Base-by-base conservation (phyloP, 2,113 vertebrate genomes). In the Zootoca vivipara region DNA sequence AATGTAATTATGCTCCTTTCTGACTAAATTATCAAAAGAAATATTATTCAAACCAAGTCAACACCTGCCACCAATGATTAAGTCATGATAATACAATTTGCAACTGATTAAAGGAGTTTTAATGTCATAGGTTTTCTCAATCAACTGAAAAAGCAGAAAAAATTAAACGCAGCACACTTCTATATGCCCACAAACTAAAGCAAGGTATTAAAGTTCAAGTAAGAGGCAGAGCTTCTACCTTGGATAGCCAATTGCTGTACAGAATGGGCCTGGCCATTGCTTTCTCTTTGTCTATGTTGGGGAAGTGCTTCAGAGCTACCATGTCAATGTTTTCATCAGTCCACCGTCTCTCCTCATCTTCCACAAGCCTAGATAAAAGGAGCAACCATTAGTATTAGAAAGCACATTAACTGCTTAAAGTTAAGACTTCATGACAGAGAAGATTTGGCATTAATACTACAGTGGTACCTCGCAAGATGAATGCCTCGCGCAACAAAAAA, bases 211-310 rank as follows among this genome's bases (percentile, higher is more conserved):
- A n/a, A n/a, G 22, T 26, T 38, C 1, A 77, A 64, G 52, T 30
- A 62, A 82, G 3, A 9, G 4, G 28, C 12, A 28, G 64, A 38
- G 24, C 9, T 42, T 15, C 33, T 89, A 98, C 99, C 98, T 99
- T 99, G 0, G 99, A 99, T 38, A 99, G 95, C 99, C 99, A 99
- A 97, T 99, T 99, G 96, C 99, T 99, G 95, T 99, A 99, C 3
- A 99, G 96, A 93, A 99, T 99, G 42, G 99, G 99, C 79, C 98
- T 97, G 96, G 95, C 98, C 93, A 99, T 97, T 67, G 96, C 99
- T 85, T 98, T 99, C 81, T 99, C 98, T 85, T 98, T 98, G 94
- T 99, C 98, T 24, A 99, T 98, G 95, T 99, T 99, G 85, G 99
- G 99, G 94, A 99, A 99, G 92, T 99, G 99, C 90, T 99, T 99